A percentile compares a stretch with the other conserved stretches of the same genome.
Evolutionary conservation across 2,797 vertebrate species (phyloP).

Genomic region (Brotula barbata): DNA sequence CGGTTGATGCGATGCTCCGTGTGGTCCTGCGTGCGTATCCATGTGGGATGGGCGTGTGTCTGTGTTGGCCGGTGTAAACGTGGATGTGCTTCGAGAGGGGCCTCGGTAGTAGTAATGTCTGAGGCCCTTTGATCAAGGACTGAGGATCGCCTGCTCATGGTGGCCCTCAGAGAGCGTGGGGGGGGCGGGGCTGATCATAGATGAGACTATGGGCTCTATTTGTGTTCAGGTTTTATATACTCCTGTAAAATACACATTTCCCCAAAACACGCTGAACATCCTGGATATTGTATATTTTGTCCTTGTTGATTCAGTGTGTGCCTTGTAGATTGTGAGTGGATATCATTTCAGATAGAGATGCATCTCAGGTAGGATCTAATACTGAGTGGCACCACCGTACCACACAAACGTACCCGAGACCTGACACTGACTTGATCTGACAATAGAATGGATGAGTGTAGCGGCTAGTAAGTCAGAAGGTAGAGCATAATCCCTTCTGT

Average conservation of each 20-base stretch:
- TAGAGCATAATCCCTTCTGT: constrained; percentile 80
- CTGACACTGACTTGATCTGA: constrained; percentile 77
- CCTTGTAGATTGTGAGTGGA: constrained; percentile 63
- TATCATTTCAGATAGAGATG: constrained; percentile 70
- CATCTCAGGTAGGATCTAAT: constrained; percentile 72
- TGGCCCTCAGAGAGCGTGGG: constrained; percentile 49
- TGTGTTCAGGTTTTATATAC: too few relatives aligned
- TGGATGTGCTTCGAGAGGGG: constrained; percentile 72
- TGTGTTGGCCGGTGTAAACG: constrained; percentile 60
- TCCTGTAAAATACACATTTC: too few relatives aligned
- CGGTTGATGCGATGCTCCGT: constrained; percentile 44
- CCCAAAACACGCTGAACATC: too few relatives aligned
- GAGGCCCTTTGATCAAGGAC: constrained; percentile 70
- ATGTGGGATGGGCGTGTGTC: constrained; percentile 36
- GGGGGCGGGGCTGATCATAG: constrained; percentile 40
- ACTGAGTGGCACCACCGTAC: constrained; percentile 67
- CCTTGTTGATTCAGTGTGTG: constrained; percentile 48
- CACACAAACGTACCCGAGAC: constrained; percentile 69
- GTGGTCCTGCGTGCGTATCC: constrained; percentile 12
- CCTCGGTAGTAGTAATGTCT: constrained; percentile 69
- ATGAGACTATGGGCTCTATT: too few relatives aligned
- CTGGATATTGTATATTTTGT: constrained; percentile 49
- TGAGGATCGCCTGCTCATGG: constrained; percentile 61
- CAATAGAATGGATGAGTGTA: constrained; percentile 78
- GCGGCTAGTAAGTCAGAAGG: constrained; percentile 73